A percentile compares a stretch with the other conserved stretches of the same genome.
These are phyloP conservation scores for Alectoris magna DNA, from an alignment of 2,797 vertebrate species.

Conservation along the genomic window DNA sequence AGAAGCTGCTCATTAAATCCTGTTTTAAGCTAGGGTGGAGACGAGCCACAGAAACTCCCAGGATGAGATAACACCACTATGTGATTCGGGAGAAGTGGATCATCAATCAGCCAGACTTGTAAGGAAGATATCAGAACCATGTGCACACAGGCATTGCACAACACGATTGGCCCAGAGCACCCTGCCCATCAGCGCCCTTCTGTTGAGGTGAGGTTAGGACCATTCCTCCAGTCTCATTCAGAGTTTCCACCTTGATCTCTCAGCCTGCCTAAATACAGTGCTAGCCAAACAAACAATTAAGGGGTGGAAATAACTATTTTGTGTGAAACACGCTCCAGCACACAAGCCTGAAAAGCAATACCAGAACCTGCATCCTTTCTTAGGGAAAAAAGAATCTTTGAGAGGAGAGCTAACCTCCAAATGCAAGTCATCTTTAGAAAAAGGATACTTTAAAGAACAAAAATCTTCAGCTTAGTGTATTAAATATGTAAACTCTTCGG, in stretches of 20 bases:
- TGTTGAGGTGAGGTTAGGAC: neutral
- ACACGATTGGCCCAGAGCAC: neutral
- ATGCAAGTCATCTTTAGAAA: neutral
- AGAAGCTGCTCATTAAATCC: slow-evolving; percentile 42
- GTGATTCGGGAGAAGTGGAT: neutral
- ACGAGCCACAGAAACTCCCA: slow-evolving; percentile 35
- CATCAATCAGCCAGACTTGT: neutral
- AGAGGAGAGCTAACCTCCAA: slow-evolving; percentile 7
- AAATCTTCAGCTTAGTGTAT: neutral
- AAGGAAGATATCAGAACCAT: neutral
- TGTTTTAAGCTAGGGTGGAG: slow-evolving; percentile 9
- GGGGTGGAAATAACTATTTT: neutral
- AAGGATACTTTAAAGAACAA: neutral
- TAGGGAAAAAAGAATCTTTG: neutral
- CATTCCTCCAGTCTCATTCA: neutral
- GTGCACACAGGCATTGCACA: neutral
- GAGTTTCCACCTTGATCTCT: slow-evolving; percentile 1
- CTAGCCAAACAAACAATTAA: neutral
- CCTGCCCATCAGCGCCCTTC: slow-evolving; percentile 4
- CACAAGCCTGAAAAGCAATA: neutral
- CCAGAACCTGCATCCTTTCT: neutral
- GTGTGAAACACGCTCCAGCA: neutral
- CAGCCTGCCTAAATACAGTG: neutral
- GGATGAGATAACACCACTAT: neutral
- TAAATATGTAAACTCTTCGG: neutral